Evolutionary conservation across 1,140 invertebrate species (phyloP).

Genomic region (Macrostomum lignano): DNA sequence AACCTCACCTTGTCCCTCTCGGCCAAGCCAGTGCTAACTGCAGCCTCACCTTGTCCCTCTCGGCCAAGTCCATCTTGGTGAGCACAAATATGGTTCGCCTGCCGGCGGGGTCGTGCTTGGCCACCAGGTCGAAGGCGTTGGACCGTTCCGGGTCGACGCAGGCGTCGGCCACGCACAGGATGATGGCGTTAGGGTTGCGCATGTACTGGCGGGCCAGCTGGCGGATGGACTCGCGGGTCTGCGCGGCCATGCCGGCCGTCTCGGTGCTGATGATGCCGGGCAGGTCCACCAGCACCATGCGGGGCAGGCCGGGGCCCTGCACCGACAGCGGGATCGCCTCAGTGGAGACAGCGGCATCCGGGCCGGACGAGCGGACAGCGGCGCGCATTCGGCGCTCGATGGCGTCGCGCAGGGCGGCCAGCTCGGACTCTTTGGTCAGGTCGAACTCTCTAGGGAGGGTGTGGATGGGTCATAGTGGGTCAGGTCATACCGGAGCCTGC

Average conservation of each 20-base stretch:
- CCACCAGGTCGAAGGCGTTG: slow-evolving; percentile 85
- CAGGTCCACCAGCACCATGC: slow-evolving; percentile 91
- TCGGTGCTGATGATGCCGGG: slow-evolving; percentile 67
- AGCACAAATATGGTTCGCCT: slow-evolving; percentile 91
- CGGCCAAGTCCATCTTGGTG: slow-evolving; percentile 74
- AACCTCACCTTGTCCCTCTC: no score
- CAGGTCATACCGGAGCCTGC: no score
- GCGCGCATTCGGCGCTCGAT: slow-evolving; percentile 53
- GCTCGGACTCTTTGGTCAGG: slow-evolving; percentile 69
- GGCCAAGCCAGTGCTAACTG: no score
- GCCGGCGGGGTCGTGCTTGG: slow-evolving; percentile 66
- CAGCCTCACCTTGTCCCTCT: no score
- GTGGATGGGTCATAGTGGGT: no score
- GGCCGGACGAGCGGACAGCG: slow-evolving; percentile 47
- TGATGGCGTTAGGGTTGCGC: slow-evolving; percentile 88
- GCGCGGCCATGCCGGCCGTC: slow-evolving; percentile 79
- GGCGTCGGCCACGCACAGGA: slow-evolving; percentile 69
- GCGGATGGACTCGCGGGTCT: slow-evolving; percentile 68
- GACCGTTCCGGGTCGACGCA: slow-evolving; percentile 91
- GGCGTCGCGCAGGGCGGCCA: slow-evolving; percentile 49
- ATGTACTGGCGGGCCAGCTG: slow-evolving; percentile 64
- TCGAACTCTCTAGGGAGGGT: slow-evolving; percentile 82
- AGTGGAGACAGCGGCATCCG: slow-evolving; percentile 70
- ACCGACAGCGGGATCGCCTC: slow-evolving; percentile 78
- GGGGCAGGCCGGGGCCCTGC: slow-evolving; percentile 69